Percentiles rank a stretch among this genome's conserved stretches.
Evolutionary conservation across 2,888 invertebrate species (phyloP).

Genomic region (Lissocephala sabroskyi): DNA sequence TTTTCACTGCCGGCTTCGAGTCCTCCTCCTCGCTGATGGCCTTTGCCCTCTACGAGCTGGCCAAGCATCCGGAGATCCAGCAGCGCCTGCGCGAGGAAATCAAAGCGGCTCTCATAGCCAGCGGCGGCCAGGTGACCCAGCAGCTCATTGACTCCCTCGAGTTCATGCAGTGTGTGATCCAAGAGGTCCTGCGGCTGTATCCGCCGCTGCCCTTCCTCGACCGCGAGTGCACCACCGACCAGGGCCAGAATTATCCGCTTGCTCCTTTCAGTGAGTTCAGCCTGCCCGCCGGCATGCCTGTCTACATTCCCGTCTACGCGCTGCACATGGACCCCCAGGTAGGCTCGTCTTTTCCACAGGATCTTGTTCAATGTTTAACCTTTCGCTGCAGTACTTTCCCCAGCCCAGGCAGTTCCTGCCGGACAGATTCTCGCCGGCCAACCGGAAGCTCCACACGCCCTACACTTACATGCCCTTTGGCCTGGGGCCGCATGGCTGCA

Average conservation of each 20-base stretch:
- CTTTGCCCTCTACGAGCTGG: slow-evolving; percentile 72
- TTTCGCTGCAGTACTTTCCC: slow-evolving; percentile 70
- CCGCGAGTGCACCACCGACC: slow-evolving; percentile 60
- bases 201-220: slow-evolving; percentile 70
- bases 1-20: slow-evolving; percentile 71
- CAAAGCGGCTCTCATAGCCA: slow-evolving; percentile 57
- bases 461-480: slow-evolving; percentile 72
- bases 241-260: slow-evolving; percentile 46
- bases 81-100: slow-evolving; percentile 72
- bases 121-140: slow-evolving; percentile 69
- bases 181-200: slow-evolving; percentile 69
- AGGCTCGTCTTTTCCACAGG: too few species aligned
- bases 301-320: slow-evolving; percentile 66
- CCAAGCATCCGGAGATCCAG: slow-evolving; percentile 71
- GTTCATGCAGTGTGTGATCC: slow-evolving; percentile 72
- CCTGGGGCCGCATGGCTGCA: slow-evolving; percentile 70
- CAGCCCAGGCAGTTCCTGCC: slow-evolving; percentile 69
- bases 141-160: slow-evolving; percentile 70
- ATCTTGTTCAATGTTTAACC: too few species aligned
- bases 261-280: slow-evolving; percentile 53
- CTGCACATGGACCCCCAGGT: slow-evolving; percentile 70
- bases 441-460: slow-evolving; percentile 61
- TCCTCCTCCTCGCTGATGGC: slow-evolving; percentile 72
- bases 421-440: slow-evolving; percentile 69
- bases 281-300: slow-evolving; percentile 67